A percentile compares a stretch with the other conserved stretches of the same genome.
Evolutionary conservation across 2,113 vertebrate genomes (phyloP).

Genomic region (Pedetes capensis): DNA sequence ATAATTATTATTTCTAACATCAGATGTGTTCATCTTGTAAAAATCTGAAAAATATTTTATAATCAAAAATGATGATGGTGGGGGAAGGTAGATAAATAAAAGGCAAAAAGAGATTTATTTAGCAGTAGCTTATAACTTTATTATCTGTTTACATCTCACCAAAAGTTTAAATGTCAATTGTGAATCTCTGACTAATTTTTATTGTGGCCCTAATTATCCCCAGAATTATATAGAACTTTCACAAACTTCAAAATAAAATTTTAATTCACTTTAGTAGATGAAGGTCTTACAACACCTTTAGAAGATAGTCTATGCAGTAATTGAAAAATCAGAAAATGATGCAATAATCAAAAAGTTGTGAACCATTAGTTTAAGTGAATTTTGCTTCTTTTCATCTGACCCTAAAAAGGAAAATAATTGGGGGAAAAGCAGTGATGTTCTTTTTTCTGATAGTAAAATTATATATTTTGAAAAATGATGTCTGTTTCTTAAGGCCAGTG

Average conservation of each 20-base stretch:
- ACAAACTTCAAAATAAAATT: not conserved
- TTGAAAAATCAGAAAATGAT: not conserved
- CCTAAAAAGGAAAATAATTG: slow-evolving; percentile 24
- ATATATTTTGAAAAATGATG: not conserved
- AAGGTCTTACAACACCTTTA: not conserved
- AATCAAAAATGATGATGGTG: not conserved
- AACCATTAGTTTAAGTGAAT: not conserved
- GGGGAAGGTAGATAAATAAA: not conserved
- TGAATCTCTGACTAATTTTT: not conserved
- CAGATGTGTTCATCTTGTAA: slow-evolving; percentile 2
- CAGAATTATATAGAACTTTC: not conserved
- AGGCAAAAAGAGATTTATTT: not conserved
- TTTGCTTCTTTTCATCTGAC: not conserved
- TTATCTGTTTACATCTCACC: not conserved
- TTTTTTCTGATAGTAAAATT: slow-evolving; percentile 9
- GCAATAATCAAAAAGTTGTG: not conserved
- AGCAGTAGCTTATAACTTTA: not conserved
- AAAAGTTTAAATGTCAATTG: not conserved
- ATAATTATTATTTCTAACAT: slow-evolving; percentile 7
- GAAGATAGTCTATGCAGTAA: not conserved
- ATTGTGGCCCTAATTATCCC: not conserved
- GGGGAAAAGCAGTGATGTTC: not conserved
- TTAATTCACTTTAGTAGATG: not conserved
- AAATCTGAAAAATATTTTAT: slow-evolving; percentile 13
- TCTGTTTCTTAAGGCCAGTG: not conserved